A percentile compares a stretch with the other conserved stretches of the same genome.
phyloP scores from a whole-genome alignment of 2,113 vertebrate species.

The Phrynocephalus versicolor region DNA sequence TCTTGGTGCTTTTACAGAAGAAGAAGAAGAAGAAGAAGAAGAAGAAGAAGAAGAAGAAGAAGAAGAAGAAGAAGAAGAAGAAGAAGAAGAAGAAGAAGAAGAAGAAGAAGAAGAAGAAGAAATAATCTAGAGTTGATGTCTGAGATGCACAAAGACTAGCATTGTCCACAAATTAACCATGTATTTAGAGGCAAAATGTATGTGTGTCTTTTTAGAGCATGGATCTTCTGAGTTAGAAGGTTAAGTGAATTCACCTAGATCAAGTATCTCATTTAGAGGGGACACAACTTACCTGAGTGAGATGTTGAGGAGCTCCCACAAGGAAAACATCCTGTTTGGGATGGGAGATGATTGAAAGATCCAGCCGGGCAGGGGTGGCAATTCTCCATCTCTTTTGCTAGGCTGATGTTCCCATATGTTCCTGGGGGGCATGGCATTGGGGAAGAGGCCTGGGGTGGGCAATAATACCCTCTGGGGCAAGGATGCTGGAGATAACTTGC shows the following conservation, averaged over 20 bases:
- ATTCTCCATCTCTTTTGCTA: conserved; percentile 61
- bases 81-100: too few relatives aligned
- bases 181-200: too few relatives aligned
- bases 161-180: neutral
- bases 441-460: conserved; percentile 72
- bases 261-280: rapidly evolving
- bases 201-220: neutral
- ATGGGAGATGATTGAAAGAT: conserved; percentile 85
- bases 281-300: conserved; percentile 71
- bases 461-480: conserved; percentile 84
- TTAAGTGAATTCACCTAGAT: neutral
- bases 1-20: neutral
- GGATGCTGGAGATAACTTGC: conserved; percentile 74
- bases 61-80: too few relatives aligned
- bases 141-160: neutral
- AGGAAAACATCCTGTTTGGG: conserved; percentile 85
- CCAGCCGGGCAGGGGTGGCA: conserved; percentile 85
- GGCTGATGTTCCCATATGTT: conserved; percentile 74
- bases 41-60: too few relatives aligned
- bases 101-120: too few relatives aligned
- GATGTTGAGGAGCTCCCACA: conserved; percentile 90
- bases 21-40: too few relatives aligned
- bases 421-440: conserved; percentile 84
- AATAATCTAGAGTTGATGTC: neutral
- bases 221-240: neutral